Conservation (phyloP, 2,113 vertebrate species). For the Capreolus pygargus region DNA sequence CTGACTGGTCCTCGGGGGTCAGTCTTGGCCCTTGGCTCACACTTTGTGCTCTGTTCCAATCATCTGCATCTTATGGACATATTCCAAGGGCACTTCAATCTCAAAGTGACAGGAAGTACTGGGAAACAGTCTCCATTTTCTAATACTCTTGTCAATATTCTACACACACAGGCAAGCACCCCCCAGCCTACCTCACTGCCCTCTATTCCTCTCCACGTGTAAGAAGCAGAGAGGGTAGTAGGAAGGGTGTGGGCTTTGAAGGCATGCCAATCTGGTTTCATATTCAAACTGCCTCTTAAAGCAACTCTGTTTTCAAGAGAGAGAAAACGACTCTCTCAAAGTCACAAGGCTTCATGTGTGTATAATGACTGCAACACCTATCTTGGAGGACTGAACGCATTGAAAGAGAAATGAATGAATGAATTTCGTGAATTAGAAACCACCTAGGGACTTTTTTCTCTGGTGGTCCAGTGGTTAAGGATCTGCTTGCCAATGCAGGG, state of each 20-base stretch:
- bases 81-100: not conserved
- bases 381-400: not conserved
- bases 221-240: not conserved
- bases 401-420: not conserved
- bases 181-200: not conserved
- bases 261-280: not conserved
- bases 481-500: no score
- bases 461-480: no score
- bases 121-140: not conserved
- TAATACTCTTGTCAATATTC: not conserved
- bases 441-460: not conserved
- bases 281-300: conserved; percentile 32
- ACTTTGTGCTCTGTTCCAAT: not conserved
- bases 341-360: not conserved
- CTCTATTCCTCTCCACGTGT: not conserved
- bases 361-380: not conserved
- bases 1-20: not conserved
- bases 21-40: not conserved
- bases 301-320: not conserved
- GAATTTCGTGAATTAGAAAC: not conserved
- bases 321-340: not conserved
- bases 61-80: not conserved
- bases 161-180: not conserved
- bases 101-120: not conserved
- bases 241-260: not conserved